Conservation (phyloP, 2,797 vertebrate species). For the Spizella passerina region DNA sequence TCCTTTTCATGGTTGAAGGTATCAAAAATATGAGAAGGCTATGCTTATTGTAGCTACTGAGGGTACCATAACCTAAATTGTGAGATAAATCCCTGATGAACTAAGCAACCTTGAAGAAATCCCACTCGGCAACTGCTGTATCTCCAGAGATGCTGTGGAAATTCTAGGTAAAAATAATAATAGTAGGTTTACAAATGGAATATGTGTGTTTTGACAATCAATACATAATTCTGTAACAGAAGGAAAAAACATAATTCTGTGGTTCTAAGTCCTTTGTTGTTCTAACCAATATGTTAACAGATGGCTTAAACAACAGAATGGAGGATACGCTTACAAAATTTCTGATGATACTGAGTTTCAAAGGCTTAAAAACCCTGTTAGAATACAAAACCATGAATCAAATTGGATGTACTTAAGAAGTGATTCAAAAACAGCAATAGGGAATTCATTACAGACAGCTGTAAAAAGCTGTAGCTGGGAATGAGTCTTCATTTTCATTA, state of each 20-base stretch:
- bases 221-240: not conserved
- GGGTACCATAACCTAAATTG: conserved; percentile 8
- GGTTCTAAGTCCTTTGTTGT: not conserved
- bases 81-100: conserved; percentile 16
- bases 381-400: not conserved
- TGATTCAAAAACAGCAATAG: not conserved
- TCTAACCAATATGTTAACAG: not conserved
- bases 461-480: not conserved
- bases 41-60: not conserved
- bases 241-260: not conserved
- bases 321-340: not conserved
- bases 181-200: not conserved
- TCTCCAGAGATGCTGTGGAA: conserved; percentile 23
- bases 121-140: conserved; percentile 21
- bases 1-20: not conserved
- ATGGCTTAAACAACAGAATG: not conserved
- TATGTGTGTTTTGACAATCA: not conserved
- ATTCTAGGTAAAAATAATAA: conserved; percentile 19
- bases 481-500: not conserved
- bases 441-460: not conserved
- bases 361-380: not conserved
- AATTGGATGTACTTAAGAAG: not conserved
- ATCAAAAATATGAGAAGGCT: conserved; percentile 38
- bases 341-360: not conserved
- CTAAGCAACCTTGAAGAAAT: conserved; percentile 49